Conservation (phyloP, 2,797 vertebrate species). For the Rachycentron canadum region DNA sequence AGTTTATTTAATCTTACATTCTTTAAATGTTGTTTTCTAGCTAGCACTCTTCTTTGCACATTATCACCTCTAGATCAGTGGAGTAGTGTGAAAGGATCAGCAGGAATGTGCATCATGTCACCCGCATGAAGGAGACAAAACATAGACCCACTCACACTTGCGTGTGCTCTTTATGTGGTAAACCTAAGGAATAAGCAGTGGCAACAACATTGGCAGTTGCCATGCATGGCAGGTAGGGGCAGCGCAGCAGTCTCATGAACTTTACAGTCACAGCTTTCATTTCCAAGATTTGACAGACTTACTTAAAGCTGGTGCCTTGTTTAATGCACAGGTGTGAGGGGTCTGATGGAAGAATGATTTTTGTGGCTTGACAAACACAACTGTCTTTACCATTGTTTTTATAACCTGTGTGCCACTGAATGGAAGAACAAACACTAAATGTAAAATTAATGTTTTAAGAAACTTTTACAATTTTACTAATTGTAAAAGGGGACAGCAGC, state of each 20-base stretch:
- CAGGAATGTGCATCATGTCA: neutral
- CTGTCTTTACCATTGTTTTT: no score
- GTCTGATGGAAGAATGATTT: neutral
- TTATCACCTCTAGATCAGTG: neutral
- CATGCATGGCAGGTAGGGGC: neutral
- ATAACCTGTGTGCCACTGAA: no score
- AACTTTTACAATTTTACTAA: no score
- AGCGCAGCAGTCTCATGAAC: neutral
- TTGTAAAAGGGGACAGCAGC: constrained; percentile 23
- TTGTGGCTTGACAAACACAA: neutral
- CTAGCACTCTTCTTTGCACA: neutral
- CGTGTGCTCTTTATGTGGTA: neutral
- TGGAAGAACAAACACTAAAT: neutral
- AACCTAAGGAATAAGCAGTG: neutral
- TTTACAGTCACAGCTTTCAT: neutral
- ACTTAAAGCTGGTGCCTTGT: constrained; percentile 1
- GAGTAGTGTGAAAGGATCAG: neutral
- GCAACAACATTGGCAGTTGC: no score
- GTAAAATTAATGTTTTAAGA: neutral
- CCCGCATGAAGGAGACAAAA: neutral
- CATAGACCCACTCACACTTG: neutral
- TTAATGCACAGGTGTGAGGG: neutral
- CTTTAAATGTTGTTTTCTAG: neutral
- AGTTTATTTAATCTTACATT: neutral
- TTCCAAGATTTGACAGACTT: neutral